Base-by-base conservation (phyloP, 2,113 vertebrate species). In the Thryonomys swinderianus region DNA sequence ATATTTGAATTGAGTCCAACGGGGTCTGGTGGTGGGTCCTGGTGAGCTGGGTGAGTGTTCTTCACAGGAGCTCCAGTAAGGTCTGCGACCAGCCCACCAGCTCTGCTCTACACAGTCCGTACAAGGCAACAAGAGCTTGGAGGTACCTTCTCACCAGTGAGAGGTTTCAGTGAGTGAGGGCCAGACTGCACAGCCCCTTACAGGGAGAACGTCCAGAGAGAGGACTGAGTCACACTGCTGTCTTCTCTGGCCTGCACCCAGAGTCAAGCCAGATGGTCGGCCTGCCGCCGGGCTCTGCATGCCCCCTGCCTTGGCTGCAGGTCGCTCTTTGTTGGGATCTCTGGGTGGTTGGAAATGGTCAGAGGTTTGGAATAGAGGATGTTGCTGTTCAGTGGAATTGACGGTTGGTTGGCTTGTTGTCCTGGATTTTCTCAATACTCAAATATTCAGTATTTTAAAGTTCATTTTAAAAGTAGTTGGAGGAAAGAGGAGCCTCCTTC, bases 381-480 rank as follows among this genome's bases (percentile, higher is more conserved):
- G 6, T 42, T 89, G 82, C 25, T 57, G 14, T 59, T 57, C 51
- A 84, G 37, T 89, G 42, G 83, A 92, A 93, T 45, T 74, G 71
- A 59, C 27, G 86, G 42, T 78, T 34, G 86, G 42, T 78, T 90
- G 66, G 20, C 71, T 81, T 96, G 88, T 42, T 83, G 37, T 53
- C 30, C 51, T 89, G 48, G 11, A 83, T 84, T 90, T 85, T 42
- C n/a, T 61, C 48, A 48, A 69, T 51, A 66, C 53, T 85, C 69
- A 86, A 61, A 71, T 45, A 93, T 81, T 48, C 69, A 83, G 16
- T 88, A 79, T 87, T 94, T 90, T 93, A 37, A 90, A 88, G 71
- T 27, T 73, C 71, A 90, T 51, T 93, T 91, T 82, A 37, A 88
- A 95, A 82, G 93, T 40, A 57, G 27, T 45, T 88, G n/a, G 89